These are phyloP conservation scores for Verasper variegatus DNA, from an alignment of 2,113 vertebrate genomes.

Conservation along the genomic window DNA sequence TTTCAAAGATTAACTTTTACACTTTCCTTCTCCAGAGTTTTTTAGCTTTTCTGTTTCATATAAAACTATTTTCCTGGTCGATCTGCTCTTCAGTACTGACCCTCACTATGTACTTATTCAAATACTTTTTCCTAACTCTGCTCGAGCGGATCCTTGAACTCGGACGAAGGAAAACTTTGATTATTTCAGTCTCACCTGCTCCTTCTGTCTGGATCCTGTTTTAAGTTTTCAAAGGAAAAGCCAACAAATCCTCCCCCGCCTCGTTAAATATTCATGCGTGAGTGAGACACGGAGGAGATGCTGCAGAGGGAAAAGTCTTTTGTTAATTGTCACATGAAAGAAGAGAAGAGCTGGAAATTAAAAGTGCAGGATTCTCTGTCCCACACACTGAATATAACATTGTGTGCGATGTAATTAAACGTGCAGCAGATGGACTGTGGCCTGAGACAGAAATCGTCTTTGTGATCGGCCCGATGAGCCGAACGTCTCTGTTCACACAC, in stretches of 20 bases:
- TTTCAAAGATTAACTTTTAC: too few species aligned
- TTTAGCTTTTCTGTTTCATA: too few species aligned
- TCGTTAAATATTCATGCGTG: conserved; percentile 41
- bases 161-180: not conserved
- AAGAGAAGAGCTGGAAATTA: not conserved
- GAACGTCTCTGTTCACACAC: too few species aligned
- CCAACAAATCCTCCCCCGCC: not conserved
- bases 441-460: too few species aligned
- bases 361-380: too few species aligned
- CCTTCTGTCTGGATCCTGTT: not conserved
- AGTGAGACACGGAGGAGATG: not conserved
- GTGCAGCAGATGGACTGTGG: too few species aligned
- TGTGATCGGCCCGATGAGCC: too few species aligned
- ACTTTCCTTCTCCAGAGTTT: too few species aligned
- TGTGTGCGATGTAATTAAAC: too few species aligned
- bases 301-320: conserved; percentile 25
- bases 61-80: too few species aligned
- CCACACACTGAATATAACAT: not conserved
- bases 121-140: not conserved
- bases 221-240: not conserved
- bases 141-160: not conserved
- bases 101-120: not conserved
- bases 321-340: conserved; percentile 37
- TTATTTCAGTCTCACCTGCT: conserved; percentile 3
- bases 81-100: too few species aligned